A percentile compares a stretch with the other conserved stretches of the same genome.
Evolutionary conservation across 2,113 vertebrate species (phyloP).

Genomic region (Pungitius pungitius): DNA sequence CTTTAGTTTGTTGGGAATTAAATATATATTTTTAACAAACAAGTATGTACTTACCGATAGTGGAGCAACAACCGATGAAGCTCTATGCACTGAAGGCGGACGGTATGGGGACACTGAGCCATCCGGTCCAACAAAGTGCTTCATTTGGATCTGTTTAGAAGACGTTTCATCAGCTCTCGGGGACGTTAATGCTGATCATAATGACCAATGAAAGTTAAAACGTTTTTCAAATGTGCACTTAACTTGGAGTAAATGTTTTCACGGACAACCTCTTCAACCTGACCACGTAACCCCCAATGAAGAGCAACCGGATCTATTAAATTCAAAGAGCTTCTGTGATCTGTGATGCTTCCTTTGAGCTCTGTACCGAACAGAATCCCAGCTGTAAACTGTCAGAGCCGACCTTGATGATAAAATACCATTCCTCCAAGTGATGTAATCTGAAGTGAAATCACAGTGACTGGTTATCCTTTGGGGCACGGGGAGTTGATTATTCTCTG

Average conservation of each 20-base stretch:
- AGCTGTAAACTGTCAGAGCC: background rate
- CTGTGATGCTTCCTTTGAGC: constrained; percentile 16
- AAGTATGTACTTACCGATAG: too few relatives aligned
- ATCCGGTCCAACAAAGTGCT: background rate
- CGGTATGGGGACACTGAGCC: background rate
- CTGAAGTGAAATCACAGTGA: constrained; percentile 21
- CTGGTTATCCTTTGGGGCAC: constrained; percentile 31
- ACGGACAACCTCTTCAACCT: constrained; percentile 13
- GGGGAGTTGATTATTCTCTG: constrained; percentile 33
- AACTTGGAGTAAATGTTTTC: constrained; percentile 4
- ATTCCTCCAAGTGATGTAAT: constrained; percentile 12
- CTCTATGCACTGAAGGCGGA: too few relatives aligned
- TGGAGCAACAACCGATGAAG: too few relatives aligned
- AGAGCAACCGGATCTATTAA: background rate
- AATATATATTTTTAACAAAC: too few relatives aligned
- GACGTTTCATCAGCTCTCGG: constrained; percentile 10
- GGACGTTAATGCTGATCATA: constrained; percentile 5
- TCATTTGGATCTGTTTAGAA: constrained; percentile 3
- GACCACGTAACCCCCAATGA: background rate
- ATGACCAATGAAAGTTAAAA: constrained; percentile 8
- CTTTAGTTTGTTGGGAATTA: too few relatives aligned
- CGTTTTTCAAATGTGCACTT: background rate
- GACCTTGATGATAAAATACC: background rate
- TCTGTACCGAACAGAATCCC: constrained; percentile 19
- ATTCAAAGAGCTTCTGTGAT: too few relatives aligned